Percentiles rank a stretch among this genome's conserved stretches.
phyloP scores from a whole-genome alignment of 2,113 vertebrate species.

The Pollachius pollachius region DNA sequence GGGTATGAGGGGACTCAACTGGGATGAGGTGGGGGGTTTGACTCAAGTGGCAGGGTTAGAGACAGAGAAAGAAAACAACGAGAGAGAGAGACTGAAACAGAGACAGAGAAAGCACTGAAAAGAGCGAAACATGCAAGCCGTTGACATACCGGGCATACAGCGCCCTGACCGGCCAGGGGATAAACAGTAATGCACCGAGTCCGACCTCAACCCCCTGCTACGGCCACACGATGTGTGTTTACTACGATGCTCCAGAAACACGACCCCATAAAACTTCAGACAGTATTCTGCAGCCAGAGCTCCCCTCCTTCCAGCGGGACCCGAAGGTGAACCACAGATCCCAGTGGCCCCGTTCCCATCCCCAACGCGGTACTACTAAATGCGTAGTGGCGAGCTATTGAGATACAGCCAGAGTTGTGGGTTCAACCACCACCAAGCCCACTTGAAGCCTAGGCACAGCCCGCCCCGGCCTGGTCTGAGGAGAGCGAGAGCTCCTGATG shows the following conservation, averaged over 20 bases:
- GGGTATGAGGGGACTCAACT: not conserved
- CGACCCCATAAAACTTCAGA: not conserved
- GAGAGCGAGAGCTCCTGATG: no score
- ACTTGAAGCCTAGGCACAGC: no score
- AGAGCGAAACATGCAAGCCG: not conserved
- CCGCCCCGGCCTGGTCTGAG: no score
- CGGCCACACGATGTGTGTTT: conserved; percentile 1
- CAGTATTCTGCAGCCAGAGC: not conserved
- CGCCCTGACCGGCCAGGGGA: conserved; percentile 34
- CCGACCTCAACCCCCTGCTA: conserved; percentile 12
- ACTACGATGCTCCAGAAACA: not conserved
- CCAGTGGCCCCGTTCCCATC: no score
- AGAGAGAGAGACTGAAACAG: not conserved
- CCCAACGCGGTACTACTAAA: no score
- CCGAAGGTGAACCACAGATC: not conserved
- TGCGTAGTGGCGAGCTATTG: no score
- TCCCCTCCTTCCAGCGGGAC: not conserved
- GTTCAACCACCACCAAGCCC: no score
- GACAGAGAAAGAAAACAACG: not conserved
- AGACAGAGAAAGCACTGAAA: conserved; percentile 16
- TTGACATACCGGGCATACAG: conserved; percentile 52
- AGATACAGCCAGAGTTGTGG: no score
- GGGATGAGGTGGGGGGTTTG: not conserved
- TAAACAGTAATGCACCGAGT: conserved; percentile 29
- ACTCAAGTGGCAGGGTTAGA: no score